Evolutionary conservation across 2,797 vertebrate genomes (phyloP).

Genomic region (Taeniopygia guttata): DNA sequence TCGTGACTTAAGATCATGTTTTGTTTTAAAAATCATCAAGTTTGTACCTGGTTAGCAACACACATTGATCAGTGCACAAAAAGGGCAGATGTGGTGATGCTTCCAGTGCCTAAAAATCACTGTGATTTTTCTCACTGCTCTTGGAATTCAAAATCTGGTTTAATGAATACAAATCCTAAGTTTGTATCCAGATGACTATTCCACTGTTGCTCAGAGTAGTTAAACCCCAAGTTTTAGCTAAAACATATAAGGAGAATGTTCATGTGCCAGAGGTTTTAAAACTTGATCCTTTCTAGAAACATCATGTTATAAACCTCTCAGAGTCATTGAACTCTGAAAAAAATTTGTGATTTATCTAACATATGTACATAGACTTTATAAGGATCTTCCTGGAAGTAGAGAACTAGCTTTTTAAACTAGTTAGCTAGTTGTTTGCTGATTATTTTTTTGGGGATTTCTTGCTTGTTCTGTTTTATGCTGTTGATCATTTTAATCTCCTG

Average conservation of each 20-base stretch:
- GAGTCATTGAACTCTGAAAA: neutral
- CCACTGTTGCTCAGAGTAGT: accelerated
- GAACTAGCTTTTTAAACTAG: neutral
- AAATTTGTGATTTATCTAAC: neutral
- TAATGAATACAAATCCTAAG: neutral
- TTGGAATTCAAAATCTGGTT: neutral
- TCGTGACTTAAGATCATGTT: neutral
- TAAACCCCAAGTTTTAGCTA: neutral
- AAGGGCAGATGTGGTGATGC: neutral
- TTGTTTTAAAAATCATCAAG: neutral
- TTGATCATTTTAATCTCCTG: neutral
- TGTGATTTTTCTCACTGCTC: neutral
- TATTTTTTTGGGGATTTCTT: neutral
- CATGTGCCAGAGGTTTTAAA: neutral
- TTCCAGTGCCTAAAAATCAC: neutral
- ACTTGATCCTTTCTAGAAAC: accelerated
- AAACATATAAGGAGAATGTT: neutral
- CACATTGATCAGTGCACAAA: neutral
- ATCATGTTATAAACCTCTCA: neutral
- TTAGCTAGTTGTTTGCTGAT: neutral
- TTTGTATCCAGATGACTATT: neutral
- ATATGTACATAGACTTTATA: neutral
- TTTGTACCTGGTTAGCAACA: neutral
- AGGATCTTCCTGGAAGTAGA: neutral
- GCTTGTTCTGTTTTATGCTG: accelerated